Conservation (phyloP, 2,888 invertebrate genomes). For the Chrysomela aeneicollis region DNA sequence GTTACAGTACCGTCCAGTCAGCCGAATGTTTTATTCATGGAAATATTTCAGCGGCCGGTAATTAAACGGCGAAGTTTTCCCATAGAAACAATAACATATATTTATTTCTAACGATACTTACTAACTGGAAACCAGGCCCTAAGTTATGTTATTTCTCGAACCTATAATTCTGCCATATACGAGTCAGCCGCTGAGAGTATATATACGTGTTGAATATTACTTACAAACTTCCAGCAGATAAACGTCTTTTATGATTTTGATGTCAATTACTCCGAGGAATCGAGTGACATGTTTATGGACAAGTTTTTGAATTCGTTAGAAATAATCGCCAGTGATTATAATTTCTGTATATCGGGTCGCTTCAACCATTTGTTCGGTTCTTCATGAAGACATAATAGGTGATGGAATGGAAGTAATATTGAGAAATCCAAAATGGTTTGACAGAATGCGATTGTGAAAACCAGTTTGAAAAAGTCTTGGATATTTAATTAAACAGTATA, state of each 20-base stretch:
- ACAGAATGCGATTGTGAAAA: no score
- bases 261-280: not conserved
- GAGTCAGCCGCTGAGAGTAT: not conserved
- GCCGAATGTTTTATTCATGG: not conserved
- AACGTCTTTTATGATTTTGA: conserved; percentile 2
- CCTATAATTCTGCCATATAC: conserved; percentile 9
- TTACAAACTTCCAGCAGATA: not conserved
- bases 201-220: conserved; percentile 5
- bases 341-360: no score
- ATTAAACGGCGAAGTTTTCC: not conserved
- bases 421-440: no score
- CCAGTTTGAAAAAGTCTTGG: no score
- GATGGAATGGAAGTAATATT: no score
- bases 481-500: no score
- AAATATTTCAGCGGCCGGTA: conserved; percentile 1
- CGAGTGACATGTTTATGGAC: not conserved
- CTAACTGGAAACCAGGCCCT: conserved; percentile 5
- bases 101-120: conserved; percentile 10
- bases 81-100: conserved; percentile 7
- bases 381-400: no score
- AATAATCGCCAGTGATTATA: not conserved
- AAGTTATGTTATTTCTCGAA: conserved; percentile 13
- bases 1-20: not conserved
- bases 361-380: no score
- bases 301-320: not conserved